phyloP scores from a whole-genome alignment of 2,888 invertebrate genomes.

The Physocephala rufipes region DNA sequence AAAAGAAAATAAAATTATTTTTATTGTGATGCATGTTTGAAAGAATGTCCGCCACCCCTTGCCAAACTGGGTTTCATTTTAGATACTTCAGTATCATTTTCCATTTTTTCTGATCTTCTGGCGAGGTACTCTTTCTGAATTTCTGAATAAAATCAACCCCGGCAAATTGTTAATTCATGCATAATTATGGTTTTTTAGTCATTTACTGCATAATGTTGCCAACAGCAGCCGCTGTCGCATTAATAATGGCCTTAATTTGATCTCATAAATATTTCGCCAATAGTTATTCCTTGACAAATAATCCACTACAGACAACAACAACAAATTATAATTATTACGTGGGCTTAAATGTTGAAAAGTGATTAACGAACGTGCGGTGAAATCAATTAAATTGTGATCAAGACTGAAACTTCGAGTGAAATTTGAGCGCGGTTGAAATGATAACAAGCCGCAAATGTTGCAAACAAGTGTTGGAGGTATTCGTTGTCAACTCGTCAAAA shows the following conservation, averaged over 20 bases:
- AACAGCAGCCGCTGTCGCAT: constrained; percentile 27
- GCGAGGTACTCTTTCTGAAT: too few species aligned
- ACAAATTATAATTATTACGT: neutral
- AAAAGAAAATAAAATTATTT: too few species aligned
- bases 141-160: too few species aligned
- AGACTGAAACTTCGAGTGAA: constrained; percentile 1
- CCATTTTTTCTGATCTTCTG: too few species aligned
- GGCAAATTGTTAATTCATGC: neutral
- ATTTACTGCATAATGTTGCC: constrained; percentile 4
- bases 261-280: constrained; percentile 19
- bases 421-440: neutral
- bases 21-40: too few species aligned
- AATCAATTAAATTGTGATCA: constrained; percentile 36
- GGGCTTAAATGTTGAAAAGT: neutral
- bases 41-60: too few species aligned
- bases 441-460: neutral
- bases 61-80: too few species aligned
- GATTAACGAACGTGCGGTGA: neutral
- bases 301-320: neutral
- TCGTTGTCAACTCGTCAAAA: constrained; percentile 6
- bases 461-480: neutral
- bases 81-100: too few species aligned
- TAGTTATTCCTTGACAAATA: neutral
- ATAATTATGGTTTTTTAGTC: constrained; percentile 5
- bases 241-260: constrained; percentile 17